Base-by-base conservation (phyloP, 2,113 vertebrate genomes). In the Macroglossus sobrinus region DNA sequence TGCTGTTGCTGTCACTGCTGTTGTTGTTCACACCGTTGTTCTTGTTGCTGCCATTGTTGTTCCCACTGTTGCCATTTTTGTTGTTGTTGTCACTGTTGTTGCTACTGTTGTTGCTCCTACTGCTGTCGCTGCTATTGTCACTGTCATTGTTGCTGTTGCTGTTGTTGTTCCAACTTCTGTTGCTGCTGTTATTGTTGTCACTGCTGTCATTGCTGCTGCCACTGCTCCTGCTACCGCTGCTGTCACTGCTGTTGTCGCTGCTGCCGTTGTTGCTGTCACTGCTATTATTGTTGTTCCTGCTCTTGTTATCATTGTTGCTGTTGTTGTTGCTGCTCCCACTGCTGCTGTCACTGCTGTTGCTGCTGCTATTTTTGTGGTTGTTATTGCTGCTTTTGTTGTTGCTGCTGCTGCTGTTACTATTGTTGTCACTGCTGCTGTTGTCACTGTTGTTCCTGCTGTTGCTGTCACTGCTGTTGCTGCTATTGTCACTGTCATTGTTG, bases 331-430 rank as follows among this genome's bases (percentile, higher is more conserved):
- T 35, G 7, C 0, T 35, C 0, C 0, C 21, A 0, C 0, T 64
- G 4, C 0, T 38, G 3, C 1, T 50, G 6, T 0, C 55, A 0
- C 1, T 63, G 0, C 0, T 88, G 7, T 0, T 55, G 24, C 0
- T 45, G 55, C 0, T 90, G 2, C 0, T 33, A 24, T 0, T 78
- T 0, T 0, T 84, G 1, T 1, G 43, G 3, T 0, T 9, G 3
- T 0, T 68, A 4, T 0, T 93, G 8, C 2, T 69, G 26, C 0
- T 74, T 2, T 1, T 28, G 0, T 0, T 55, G 69, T 0, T 79
- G 1, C 0, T 43, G 3, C 0, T 55, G 4, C 0, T 33, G 3
- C 0, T 57, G 28, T 0, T 76, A 21, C 0, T 76, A 4, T 0
- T 69, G 0, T 0, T 57, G 22, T 0, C 53, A 14, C 0, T 68